Evolutionary conservation across 1,140 invertebrate genomes (phyloP), one percentile per base, ranked within the genome.

Genomic region (Drosophila triauraria): DNA sequence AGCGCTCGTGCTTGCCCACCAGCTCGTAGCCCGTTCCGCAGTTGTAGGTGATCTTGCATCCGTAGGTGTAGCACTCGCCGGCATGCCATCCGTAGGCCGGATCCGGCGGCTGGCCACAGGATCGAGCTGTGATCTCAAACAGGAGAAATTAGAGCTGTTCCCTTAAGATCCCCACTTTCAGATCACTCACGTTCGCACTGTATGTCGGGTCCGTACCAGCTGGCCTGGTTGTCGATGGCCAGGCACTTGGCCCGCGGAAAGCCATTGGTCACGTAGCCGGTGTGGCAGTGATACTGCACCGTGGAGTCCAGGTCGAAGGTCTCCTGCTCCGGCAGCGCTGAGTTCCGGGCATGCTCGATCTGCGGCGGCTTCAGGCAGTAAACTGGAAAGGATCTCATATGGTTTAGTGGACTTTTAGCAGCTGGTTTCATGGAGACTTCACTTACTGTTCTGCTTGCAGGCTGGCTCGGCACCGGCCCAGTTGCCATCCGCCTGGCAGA

Each of bases 151-250:
- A 47, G 8, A 9, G 44, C 12, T 51, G 4, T 53, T 25, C 20
- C 5, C 17, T 10, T 23, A 20, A 0, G 6, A 3, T 12, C 2
- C 0, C 2, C 1, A 9, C 9, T n/a, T n/a, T n/a, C n/a, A n/a
- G n/a, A 32, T 2, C 12, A 95, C 95, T 96, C 94, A 96, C 98
- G 97, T 95, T 98, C 96, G 86, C 99, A 99, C 42, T 96, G 96
- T 60, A 99, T 97, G 84, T 99, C 97, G 1, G 98, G 98, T 15
- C 98, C 98, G 86, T 97, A 98, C 97, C 97, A 98, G 67, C 96
- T 96, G 4, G 97, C 97, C 78, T 95, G 94, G 1, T 96, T 96
- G 82, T 98, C 97, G 80, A 98, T 97, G 67, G 97, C 95, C 46
- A 99, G 94, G 93, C 99, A 99, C 93, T 98, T 90, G 86, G 85